phyloP scores from a whole-genome alignment of 2,888 invertebrate species.

The Steromphala cineraria region DNA sequence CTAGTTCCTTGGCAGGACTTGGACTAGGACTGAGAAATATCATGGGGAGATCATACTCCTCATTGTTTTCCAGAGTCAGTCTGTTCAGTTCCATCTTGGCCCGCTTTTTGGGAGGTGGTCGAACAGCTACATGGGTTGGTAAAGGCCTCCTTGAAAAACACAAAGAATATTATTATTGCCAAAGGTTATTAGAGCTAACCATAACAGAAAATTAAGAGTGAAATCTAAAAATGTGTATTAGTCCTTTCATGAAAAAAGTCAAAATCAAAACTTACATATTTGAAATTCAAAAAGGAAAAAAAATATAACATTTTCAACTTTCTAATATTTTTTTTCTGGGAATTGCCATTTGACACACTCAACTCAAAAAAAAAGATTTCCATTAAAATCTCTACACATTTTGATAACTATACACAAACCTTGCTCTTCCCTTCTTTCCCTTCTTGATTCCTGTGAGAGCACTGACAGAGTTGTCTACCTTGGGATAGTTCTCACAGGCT shows the following conservation, averaged over 20 bases:
- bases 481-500: neutral
- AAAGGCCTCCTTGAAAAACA: slow-evolving; percentile 37
- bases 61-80: slow-evolving; percentile 39
- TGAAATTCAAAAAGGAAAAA: no score
- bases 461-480: neutral
- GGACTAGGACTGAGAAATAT: neutral
- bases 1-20: neutral
- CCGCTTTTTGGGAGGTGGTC: slow-evolving; percentile 67
- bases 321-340: no score
- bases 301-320: no score
- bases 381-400: no score
- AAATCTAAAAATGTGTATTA: no score
- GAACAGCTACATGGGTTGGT: slow-evolving; percentile 42
- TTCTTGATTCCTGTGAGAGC: neutral
- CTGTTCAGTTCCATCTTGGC: slow-evolving; percentile 61
- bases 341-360: no score
- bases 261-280: no score
- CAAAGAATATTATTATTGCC: no score
- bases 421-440: slow-evolving; percentile 10
- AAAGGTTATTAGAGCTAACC: neutral
- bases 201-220: neutral
- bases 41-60: slow-evolving; percentile 25
- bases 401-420: neutral
- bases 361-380: no score
- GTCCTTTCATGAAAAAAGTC: no score